These are phyloP conservation scores for Drosophila macrospina DNA, from an alignment of 2,888 invertebrate species.

Conservation along the genomic window DNA sequence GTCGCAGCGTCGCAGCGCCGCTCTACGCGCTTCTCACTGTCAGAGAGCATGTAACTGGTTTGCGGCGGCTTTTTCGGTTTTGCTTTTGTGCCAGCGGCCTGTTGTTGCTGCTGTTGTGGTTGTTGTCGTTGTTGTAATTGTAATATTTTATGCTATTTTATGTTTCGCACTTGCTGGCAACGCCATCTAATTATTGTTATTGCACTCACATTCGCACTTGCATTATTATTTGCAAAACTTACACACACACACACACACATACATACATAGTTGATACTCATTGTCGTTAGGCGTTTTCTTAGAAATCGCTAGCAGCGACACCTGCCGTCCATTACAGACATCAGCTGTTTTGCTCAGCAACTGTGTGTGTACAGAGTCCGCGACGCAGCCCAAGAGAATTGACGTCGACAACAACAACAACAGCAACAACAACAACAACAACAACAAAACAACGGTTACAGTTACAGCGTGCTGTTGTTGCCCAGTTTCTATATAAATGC, in stretches of 20 bases:
- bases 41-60: slow-evolving; percentile 77
- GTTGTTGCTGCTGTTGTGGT: slow-evolving; percentile 13
- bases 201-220: slow-evolving; percentile 21
- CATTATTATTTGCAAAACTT: slow-evolving; percentile 15
- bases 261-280: neutral
- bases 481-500: slow-evolving; percentile 19
- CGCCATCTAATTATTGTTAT: slow-evolving; percentile 27
- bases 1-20: slow-evolving; percentile 55
- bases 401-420: slow-evolving; percentile 7
- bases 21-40: slow-evolving; percentile 58
- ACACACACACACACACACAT: slow-evolving; percentile 1
- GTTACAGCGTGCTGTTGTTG: slow-evolving; percentile 15
- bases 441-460: slow-evolving; percentile 14
- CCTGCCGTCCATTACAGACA: slow-evolving; percentile 29
- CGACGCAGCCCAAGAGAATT: slow-evolving; percentile 7
- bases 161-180: slow-evolving; percentile 41
- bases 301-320: slow-evolving; percentile 36
- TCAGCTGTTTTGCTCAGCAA: slow-evolving; percentile 34
- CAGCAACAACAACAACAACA: neutral
- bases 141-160: slow-evolving; percentile 36
- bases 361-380: slow-evolving; percentile 5
- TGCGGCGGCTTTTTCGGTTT: slow-evolving; percentile 50
- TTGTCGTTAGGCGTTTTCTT: slow-evolving; percentile 30
- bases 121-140: slow-evolving; percentile 15
- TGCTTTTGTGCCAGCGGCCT: slow-evolving; percentile 14